phyloP scores from a whole-genome alignment of 1,140 invertebrate species.

The Macrobrachium rosenbergii region DNA sequence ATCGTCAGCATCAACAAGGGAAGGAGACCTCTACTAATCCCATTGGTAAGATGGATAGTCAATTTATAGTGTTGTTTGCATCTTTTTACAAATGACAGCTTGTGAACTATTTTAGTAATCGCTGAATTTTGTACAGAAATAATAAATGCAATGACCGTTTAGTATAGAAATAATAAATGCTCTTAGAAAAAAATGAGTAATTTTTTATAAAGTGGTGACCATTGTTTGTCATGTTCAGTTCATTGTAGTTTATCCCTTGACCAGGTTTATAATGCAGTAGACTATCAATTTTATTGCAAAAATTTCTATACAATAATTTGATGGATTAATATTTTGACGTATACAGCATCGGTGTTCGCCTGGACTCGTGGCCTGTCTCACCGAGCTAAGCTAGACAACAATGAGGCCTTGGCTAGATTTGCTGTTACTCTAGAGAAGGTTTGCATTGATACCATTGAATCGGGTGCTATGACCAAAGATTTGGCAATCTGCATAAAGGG shows the following conservation, averaged over 20 bases:
- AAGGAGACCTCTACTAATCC: conserved; percentile 79
- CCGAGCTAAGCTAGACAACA: conserved; percentile 75
- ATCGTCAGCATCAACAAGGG: conserved; percentile 77
- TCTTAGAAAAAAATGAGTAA: too few species aligned
- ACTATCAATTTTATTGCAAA: too few species aligned
- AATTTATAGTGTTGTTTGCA: too few species aligned
- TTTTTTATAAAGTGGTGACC: too few species aligned
- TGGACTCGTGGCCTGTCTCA: conserved; percentile 69
- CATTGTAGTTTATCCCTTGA: too few species aligned
- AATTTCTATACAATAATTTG: background rate
- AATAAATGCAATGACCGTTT: too few species aligned
- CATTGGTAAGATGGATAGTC: conserved; percentile 72
- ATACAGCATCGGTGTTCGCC: conserved; percentile 68
- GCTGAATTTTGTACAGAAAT: too few species aligned
- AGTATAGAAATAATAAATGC: too few species aligned
- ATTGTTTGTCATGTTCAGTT: too few species aligned
- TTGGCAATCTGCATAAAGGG: conserved; percentile 80
- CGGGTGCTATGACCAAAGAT: conserved; percentile 79
- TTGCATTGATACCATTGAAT: conserved; percentile 78
- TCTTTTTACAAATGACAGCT: background rate
- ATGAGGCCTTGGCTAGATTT: conserved; percentile 72
- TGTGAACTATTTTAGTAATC: too few species aligned
- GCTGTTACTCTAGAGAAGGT: conserved; percentile 74
- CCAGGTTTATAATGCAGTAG: too few species aligned
- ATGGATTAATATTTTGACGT: background rate